Percentiles rank a stretch among this genome's conserved stretches.
Conservation (phyloP, 2,797 vertebrate genomes). For the Xyrichtys novacula region DNA sequence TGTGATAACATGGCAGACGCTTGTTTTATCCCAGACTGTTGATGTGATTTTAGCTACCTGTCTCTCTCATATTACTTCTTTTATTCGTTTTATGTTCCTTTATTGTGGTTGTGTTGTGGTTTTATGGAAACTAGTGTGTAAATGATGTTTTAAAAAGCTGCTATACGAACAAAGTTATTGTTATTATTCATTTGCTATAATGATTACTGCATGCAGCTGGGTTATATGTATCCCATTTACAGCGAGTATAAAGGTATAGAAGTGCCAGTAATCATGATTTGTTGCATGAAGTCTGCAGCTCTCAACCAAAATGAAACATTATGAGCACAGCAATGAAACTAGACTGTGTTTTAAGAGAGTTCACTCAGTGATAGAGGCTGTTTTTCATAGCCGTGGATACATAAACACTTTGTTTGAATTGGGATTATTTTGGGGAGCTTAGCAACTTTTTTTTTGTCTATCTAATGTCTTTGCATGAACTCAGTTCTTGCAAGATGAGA, state of each 20-base stretch:
- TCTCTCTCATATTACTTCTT: too few species aligned
- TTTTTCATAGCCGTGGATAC: too few species aligned
- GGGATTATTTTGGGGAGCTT: background rate
- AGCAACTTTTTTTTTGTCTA: background rate
- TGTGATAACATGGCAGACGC: too few species aligned
- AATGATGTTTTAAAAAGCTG: too few species aligned
- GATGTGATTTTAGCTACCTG: too few species aligned
- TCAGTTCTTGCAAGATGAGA: background rate
- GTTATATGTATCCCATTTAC: background rate
- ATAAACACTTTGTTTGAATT: background rate
- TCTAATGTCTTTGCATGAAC: background rate
- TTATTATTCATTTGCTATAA: background rate
- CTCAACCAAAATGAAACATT: slow-evolving; percentile 13
- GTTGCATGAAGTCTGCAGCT: slow-evolving; percentile 1
- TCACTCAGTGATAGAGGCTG: background rate
- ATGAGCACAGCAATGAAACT: slow-evolving; percentile 3
- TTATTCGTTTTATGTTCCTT: too few species aligned
- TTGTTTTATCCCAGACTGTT: too few species aligned
- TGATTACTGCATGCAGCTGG: background rate
- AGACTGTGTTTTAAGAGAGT: background rate
- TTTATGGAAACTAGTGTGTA: too few species aligned
- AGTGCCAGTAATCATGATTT: background rate
- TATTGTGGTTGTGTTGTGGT: too few species aligned
- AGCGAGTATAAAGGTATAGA: background rate
- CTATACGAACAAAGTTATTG: too few species aligned